Evolutionary conservation across 2,797 vertebrate species (phyloP).

Genomic region (Tenualosa ilisha): DNA sequence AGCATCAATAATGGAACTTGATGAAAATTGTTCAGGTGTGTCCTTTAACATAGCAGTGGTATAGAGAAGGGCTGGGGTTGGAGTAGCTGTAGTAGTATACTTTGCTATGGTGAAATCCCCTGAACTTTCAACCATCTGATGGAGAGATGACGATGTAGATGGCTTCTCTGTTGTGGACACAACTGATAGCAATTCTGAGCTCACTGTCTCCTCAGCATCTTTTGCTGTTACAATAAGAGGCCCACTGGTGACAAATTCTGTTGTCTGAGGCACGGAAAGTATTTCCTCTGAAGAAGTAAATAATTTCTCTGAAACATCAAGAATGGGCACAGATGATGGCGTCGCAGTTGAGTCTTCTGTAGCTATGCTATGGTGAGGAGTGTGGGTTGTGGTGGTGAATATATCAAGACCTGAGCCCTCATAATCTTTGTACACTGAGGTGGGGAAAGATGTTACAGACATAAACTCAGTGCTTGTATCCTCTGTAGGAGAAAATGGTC

Average conservation of each 20-base stretch:
- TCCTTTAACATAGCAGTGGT: neutral
- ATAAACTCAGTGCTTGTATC: neutral
- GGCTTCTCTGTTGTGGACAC: neutral
- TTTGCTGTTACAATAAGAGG: neutral
- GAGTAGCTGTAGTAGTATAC: neutral
- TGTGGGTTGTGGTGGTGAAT: neutral
- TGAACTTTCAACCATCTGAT: neutral
- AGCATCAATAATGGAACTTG: neutral
- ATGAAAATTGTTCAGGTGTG: neutral
- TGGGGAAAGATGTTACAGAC: neutral
- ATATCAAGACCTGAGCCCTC: constrained; percentile 12
- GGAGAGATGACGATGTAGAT: neutral
- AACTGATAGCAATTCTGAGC: neutral
- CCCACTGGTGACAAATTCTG: neutral
- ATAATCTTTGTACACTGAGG: no score
- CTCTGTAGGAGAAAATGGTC: neutral
- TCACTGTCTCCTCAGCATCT: neutral
- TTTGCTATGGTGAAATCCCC: neutral
- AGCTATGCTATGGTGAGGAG: neutral
- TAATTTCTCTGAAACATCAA: neutral
- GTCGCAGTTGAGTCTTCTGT: no score
- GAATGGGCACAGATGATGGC: neutral
- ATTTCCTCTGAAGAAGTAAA: neutral
- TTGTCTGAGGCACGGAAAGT: neutral
- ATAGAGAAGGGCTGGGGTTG: neutral